Evolutionary conservation across 2,113 vertebrate species (phyloP), one percentile per base, ranked within the genome.

Genomic region (Alces alces): DNA sequence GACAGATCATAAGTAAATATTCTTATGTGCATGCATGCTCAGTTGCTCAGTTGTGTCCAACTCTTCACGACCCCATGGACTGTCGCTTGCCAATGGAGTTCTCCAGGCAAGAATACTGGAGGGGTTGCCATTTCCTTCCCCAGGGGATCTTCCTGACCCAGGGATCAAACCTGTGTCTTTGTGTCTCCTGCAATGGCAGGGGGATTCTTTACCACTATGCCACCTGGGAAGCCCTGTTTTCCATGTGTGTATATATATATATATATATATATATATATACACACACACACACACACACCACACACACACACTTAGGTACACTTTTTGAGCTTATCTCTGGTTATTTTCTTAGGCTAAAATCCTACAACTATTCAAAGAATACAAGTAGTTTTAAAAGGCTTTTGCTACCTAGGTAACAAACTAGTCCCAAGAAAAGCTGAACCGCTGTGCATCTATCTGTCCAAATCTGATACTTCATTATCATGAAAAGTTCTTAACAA

Each of bases 401-500:
- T 73, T 80, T 78, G 70, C 36, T 66, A 54, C 23, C 5, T 1
- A 4, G 80, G 80, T 33, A 19, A 58, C 83, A 83, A 57, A 45
- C 19, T 1, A 14, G 50, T 19, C 23, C 54, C 12, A 23, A 60
- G 78, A 27, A 66, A 50, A 80, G n/a, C 47, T 55, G 55, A 82
- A 1, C 15, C 5, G 0, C 28, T 14, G 28, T 8, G 2, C 2
- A 0, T 30, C 11, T 28, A 1, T 17, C 10, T 54, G 7, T 27
- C 2, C 36, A 80, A 10, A 50, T 12, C 47, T 9, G 23, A 36
- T 11, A 7, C 23, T 27, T 58, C 12, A 4, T 19, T 7, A 19
- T 5, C 43, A 57, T 8, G 19, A 27, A 89, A 39, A n/a, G 43
- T 47, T 39, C 57, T 93, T 15, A 25, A 27, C 21, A 23, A 52